phyloP scores from a whole-genome alignment of 2,888 invertebrate genomes.

The Melanargia galathea region DNA sequence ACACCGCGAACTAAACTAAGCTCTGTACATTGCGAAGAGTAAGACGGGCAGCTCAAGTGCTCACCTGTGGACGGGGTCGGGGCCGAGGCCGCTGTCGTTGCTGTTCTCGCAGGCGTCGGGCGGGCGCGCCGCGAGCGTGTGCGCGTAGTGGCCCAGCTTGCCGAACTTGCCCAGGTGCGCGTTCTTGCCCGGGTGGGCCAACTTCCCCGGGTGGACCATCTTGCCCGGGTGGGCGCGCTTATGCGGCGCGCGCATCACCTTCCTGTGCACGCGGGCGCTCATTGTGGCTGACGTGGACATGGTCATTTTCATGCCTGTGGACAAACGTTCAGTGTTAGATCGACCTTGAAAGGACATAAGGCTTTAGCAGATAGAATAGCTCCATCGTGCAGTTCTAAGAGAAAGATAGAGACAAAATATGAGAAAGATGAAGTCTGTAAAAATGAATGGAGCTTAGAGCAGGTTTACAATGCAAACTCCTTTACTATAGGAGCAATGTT shows the following conservation, averaged over 20 bases:
- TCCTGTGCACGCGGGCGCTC: conserved; percentile 85
- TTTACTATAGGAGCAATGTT: no score
- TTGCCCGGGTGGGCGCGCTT: conserved; percentile 81
- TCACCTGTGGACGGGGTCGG: conserved; percentile 84
- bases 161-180: conserved; percentile 70
- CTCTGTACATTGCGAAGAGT: no score
- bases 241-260: conserved; percentile 86
- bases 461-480: no score
- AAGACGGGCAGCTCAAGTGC: no score
- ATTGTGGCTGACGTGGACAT: conserved; percentile 86
- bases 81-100: conserved; percentile 94
- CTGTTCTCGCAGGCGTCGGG: conserved; percentile 90
- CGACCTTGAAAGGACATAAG: conserved; percentile 25
- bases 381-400: neutral
- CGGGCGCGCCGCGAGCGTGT: conserved; percentile 75
- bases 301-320: conserved; percentile 87
- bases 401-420: no score
- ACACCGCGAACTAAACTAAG: no score
- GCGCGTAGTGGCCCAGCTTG: conserved; percentile 67
- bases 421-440: no score
- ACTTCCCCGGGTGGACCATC: conserved; percentile 71
- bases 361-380: neutral
- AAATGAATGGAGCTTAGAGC: no score
- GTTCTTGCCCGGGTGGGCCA: conserved; percentile 66
- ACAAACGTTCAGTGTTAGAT: conserved; percentile 60